These are phyloP conservation scores for Pseudorhiza aurosa DNA, from an alignment of 30 jellyfish, hydroid and myxozoan genomes.

Conservation along the genomic window DNA sequence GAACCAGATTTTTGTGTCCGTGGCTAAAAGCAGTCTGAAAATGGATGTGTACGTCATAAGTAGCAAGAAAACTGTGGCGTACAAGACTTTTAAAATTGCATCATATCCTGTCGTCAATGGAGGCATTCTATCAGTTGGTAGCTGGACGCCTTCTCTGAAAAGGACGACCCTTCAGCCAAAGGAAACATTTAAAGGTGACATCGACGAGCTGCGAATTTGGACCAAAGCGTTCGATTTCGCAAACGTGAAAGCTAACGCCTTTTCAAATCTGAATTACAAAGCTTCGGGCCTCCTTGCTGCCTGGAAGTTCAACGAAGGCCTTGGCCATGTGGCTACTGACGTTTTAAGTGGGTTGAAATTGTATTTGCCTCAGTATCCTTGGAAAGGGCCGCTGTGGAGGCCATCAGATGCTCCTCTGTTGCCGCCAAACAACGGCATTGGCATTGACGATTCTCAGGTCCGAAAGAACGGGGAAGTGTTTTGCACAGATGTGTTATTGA, in stretches of 20 bases:
- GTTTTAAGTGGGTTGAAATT: constrained; percentile 35
- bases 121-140: constrained; percentile 58
- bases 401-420: constrained; percentile 59
- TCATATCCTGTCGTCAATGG: constrained; percentile 41
- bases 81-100: constrained; percentile 10
- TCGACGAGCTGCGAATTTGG: constrained; percentile 64
- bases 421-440: constrained; percentile 16
- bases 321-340: constrained; percentile 26
- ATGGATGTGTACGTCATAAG: constrained; percentile 46
- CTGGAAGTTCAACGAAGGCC: constrained; percentile 64
- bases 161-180: constrained; percentile 34
- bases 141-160: constrained; percentile 58
- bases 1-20: constrained; percentile 50
- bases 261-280: constrained; percentile 36
- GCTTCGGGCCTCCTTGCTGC: constrained; percentile 48
- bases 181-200: constrained; percentile 53
- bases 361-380: constrained; percentile 51
- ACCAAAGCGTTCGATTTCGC: constrained; percentile 34
- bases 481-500: constrained; percentile 41
- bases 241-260: constrained; percentile 7
- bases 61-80: constrained; percentile 30
- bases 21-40: constrained; percentile 24
- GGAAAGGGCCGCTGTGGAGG: constrained; percentile 56
- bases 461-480: constrained; percentile 22
- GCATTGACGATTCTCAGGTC: constrained; percentile 22